Base-by-base conservation (phyloP, 2,888 invertebrate species). In the Sphecodes monilicornis region DNA sequence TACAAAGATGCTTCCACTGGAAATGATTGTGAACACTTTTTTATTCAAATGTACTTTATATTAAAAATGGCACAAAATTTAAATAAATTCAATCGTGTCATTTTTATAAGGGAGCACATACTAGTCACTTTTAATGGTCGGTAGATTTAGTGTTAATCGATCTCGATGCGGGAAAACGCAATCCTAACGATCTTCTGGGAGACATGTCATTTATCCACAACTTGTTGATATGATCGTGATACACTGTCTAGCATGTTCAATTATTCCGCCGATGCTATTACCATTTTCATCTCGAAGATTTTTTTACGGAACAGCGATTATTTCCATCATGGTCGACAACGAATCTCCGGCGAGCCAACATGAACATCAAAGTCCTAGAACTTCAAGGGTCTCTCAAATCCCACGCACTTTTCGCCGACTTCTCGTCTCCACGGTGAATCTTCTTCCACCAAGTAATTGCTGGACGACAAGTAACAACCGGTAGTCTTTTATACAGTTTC, bases 291-390 rank as follows among this genome's bases (percentile, higher is more conserved):
- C 75, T 39, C 29, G 18, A 46, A 18, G 43, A 54, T 60, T 73
- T 60, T 76, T 71, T 71, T 32, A 39, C 75, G n/a, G 68, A 1
- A 26, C 41, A 83, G 32, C 71, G 66, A 78, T 75, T 72, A 32
- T 39, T 57, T 76, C 66, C 71, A 76, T 84, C 75, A 68, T 50
- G 78, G 70, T 41, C 84, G 66, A 69, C 78, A 78, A 50, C 18
- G 57, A 76, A 76, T 76, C n/a, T 36, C 66, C 46, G 66, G 29
- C 57, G 70, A 80, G 39, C 73, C 18, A 43, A 64, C 66, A 22
- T 16, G 76, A 83, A 73, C 75, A 79, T 85, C 84, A 76, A 76
- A 76, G 69, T 69, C 41, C 32, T 41, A 29, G 66, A 57, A 80
- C 70, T 71, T 64, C 64, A n/a, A 73, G 74, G 32, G 54, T 32